Base-by-base conservation (phyloP, 2,888 invertebrate species). In the Polydesmus complanatus region DNA sequence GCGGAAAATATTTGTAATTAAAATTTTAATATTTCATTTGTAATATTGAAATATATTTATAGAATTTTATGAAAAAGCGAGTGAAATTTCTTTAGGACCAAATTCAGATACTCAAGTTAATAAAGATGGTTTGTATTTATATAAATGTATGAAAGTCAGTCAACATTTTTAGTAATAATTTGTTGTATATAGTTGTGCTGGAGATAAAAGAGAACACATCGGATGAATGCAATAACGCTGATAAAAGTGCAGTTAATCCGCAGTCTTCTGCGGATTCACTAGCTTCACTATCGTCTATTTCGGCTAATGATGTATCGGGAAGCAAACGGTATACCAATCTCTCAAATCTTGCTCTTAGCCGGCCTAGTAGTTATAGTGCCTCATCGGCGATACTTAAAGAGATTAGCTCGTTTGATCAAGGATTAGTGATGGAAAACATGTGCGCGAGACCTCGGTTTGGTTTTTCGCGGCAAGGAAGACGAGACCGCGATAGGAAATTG, bases 331-430 rank as follows among this genome's bases (percentile, higher is more conserved):
- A 63, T 54, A 68, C 69, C 14, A 69, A 68, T 56, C 61, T 68
- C 52, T 65, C 66, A 27, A 66, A 67, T 57, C 54, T 67, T 53
- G 65, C 67, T 48, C 63, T 65, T 47, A 65, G 65, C 54, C 47
- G 66, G 22, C 62, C 64, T 21, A 64, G 64, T 27, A 61, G 61
- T 48, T 50, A 26, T 25, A 54, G 27, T 23, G 54, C 37, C 3
- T 53, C 59, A 63, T 66, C 59, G 61, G 63, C 60, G n/a, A 61
- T 56, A 51, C 62, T 66, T 5, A 61, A 79, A 62, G 78, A 79
- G 66, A 78, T 78, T 5, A 78, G 81, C 49, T 82, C 81, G 1
- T 70, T 82, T 23, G 82, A 83, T 67, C 71, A 82, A 60, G 77
- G 77, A 25, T 77, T 70, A 72, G 77, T 70, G 71, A 71, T 79